Conservation (phyloP, 2,113 vertebrate species). For the Boulengeromyrus knoepffleri region DNA sequence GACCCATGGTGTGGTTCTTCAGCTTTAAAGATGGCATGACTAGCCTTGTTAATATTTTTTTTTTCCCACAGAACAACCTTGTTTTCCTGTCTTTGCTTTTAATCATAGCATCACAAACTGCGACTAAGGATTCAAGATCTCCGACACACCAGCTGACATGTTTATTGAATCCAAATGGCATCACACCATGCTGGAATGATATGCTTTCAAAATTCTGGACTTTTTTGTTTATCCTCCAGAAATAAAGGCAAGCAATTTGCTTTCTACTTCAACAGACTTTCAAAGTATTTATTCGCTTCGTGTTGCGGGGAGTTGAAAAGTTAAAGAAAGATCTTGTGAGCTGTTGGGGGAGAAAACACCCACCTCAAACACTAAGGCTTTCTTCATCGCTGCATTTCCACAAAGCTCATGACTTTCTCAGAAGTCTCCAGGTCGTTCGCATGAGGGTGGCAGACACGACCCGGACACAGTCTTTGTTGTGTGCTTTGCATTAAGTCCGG, state of each 20-base stretch:
- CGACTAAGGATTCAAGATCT: background rate
- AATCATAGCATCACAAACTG: background rate
- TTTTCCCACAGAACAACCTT: background rate
- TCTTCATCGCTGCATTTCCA: conserved; percentile 6
- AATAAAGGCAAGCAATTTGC: background rate
- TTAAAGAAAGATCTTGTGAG: background rate
- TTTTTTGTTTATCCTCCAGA: background rate
- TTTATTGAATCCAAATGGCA: background rate
- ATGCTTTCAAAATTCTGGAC: background rate
- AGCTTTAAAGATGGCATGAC: background rate
- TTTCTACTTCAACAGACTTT: background rate
- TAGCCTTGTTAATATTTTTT: background rate
- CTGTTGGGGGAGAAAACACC: background rate
- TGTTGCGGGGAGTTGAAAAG: background rate
- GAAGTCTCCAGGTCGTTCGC: background rate
- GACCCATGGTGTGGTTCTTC: background rate
- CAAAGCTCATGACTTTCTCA: background rate
- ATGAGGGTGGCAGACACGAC: background rate
- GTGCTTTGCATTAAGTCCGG: conserved; percentile 15
- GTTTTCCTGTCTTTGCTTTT: background rate
- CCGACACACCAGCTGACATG: background rate
- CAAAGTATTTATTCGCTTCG: background rate
- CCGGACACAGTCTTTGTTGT: conserved; percentile 11
- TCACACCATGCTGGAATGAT: background rate
- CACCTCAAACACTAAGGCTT: conserved; percentile 1